Evolutionary conservation across 2,888 invertebrate genomes (phyloP).

Genomic region (Cordilura impudica): DNA sequence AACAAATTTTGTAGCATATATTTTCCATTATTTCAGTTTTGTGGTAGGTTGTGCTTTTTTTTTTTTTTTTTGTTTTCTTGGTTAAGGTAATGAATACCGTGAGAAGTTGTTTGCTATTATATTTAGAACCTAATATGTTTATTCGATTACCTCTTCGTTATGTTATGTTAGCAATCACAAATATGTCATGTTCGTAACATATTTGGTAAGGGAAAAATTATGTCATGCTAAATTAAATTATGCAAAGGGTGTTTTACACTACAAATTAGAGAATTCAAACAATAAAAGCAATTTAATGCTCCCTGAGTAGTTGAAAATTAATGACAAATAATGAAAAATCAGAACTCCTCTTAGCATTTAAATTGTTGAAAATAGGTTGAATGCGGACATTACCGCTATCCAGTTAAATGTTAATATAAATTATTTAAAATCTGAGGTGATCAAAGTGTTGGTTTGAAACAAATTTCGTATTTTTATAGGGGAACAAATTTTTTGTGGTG

Average conservation of each 20-base stretch:
- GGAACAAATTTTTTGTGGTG: too few relatives aligned
- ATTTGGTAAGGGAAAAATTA: not conserved
- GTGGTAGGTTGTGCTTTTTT: constrained; percentile 32
- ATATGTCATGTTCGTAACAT: constrained; percentile 37
- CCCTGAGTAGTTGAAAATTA: too few relatives aligned
- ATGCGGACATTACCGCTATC: too few relatives aligned
- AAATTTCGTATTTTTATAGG: too few relatives aligned
- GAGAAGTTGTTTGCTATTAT: constrained; percentile 28
- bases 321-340: too few relatives aligned
- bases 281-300: not conserved
- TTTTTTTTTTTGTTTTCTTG: too few relatives aligned
- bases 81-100: constrained; percentile 28
- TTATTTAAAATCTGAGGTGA: too few relatives aligned
- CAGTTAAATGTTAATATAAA: too few relatives aligned
- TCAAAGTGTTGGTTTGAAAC: too few relatives aligned
- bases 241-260: too few relatives aligned
- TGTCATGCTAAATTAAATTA: not conserved
- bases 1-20: constrained; percentile 10
- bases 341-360: too few relatives aligned
- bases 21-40: constrained; percentile 26
- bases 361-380: too few relatives aligned
- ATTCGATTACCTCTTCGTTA: not conserved
- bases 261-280: not conserved
- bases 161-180: constrained; percentile 30
- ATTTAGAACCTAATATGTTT: not conserved